Evolutionary conservation across 2,797 vertebrate species (phyloP), one percentile per base, ranked within the genome.

Genomic region (Meda fulgida): DNA sequence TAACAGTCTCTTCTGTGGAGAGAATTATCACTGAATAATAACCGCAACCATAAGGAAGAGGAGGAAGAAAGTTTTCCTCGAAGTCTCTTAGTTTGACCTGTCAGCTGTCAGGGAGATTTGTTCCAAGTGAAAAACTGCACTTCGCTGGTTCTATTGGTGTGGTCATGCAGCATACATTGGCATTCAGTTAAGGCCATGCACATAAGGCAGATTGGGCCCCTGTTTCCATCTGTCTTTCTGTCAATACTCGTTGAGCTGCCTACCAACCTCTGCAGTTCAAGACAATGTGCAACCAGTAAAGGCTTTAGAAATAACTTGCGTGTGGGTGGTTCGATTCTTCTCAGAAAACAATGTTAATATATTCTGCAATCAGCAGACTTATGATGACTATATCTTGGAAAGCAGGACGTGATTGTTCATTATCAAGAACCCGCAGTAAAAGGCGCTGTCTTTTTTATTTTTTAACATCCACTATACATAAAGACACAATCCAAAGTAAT

Each of bases 221-320:
- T 67, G 79, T 81, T 77, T 84, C 78, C 73, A 81, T 70, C 80
- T 85, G 86, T 85, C 83, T 80, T 43, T 67, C 75, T 77, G 78
- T 71, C 75, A 72, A 76, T 66, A 76, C 29, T 34, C 31, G 58
- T 72, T 84, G 66, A 65, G 63, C 75, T 84, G 81, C 84, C 63
- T 82, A 84, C 84, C 82, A 80, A 72, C 82, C 78, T 78, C 87
- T 87, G 78, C 48, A 84, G 86, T 80, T 87, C 78, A 84, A 77
- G 71, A 84, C 53, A 55, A 63, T 46, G 51, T 23, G 58, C 21
- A 81, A 71, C 81, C 72, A 81, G 63, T 55, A 75, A 84, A 77
- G 78, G 40, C 72, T 76, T 80, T 80, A 76, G 71, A 69, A 83
- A 80, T 84, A 80, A 87, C 70, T 80, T 63, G 5, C 19, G 65